Evolutionary conservation across 2,797 vertebrate species (phyloP).

Genomic region (Macropodus opercularis): DNA sequence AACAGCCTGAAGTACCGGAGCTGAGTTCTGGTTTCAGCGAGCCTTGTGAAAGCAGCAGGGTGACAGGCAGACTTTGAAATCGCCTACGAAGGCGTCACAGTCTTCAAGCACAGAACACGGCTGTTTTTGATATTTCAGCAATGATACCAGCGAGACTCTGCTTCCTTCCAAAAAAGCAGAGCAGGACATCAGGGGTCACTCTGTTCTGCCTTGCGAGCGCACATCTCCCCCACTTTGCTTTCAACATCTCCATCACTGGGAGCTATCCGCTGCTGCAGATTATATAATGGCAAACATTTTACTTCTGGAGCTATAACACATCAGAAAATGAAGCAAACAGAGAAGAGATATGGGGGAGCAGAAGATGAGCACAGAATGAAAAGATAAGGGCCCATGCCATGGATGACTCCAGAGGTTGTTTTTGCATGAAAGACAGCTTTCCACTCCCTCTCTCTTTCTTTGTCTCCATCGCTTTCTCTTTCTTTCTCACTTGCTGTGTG

Average conservation of each 20-base stretch:
- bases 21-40: constrained; percentile 53
- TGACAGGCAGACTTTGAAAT: constrained; percentile 67
- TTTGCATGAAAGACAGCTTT: constrained; percentile 78
- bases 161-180: constrained; percentile 65
- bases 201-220: constrained; percentile 57
- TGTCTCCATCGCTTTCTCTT: constrained; percentile 62
- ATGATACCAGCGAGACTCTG: constrained; percentile 62
- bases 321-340: constrained; percentile 67
- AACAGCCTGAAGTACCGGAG: constrained; percentile 47
- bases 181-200: constrained; percentile 69
- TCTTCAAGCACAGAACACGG: constrained; percentile 50
- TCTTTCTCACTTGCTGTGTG: constrained; percentile 65
- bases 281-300: constrained; percentile 80
- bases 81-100: constrained; percentile 55
- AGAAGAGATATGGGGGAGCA: constrained; percentile 57
- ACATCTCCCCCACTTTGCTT: constrained; percentile 69
- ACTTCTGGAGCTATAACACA: constrained; percentile 69
- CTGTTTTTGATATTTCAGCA: constrained; percentile 66
- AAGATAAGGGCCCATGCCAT: constrained; percentile 62
- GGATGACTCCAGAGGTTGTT: constrained; percentile 82
- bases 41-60: constrained; percentile 36
- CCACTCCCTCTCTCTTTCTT: constrained; percentile 53
- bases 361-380: constrained; percentile 54
- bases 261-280: constrained; percentile 74
- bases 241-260: constrained; percentile 74